Evolutionary conservation across 2,113 vertebrate species (phyloP).

Genomic region (Hiodon tergisus): DNA sequence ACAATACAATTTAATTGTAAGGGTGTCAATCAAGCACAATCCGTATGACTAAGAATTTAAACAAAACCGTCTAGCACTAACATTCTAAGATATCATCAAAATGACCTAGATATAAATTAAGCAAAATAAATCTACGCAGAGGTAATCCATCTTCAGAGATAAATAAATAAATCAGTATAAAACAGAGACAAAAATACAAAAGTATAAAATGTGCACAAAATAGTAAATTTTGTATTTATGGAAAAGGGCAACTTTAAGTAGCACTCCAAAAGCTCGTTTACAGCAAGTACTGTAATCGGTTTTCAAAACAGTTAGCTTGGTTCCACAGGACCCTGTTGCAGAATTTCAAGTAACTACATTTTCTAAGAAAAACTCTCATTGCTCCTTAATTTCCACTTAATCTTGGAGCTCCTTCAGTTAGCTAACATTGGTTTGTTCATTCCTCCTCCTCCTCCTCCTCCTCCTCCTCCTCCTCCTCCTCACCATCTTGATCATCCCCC

Average conservation of each 20-base stretch:
- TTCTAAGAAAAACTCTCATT: not conserved
- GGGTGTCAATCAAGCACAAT: slow-evolving; percentile 25
- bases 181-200: slow-evolving; percentile 53
- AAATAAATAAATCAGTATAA: slow-evolving; percentile 30
- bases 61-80: slow-evolving; percentile 12
- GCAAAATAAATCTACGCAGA: slow-evolving; percentile 27
- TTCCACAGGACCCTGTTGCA: not conserved
- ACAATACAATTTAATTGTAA: slow-evolving; percentile 24
- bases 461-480: slow-evolving; percentile 49
- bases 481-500: slow-evolving; percentile 61
- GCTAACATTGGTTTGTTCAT: slow-evolving; percentile 30
- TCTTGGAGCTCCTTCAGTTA: slow-evolving; percentile 29
- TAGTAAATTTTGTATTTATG: slow-evolving; percentile 28
- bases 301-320: not conserved
- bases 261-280: slow-evolving; percentile 40
- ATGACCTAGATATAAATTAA: slow-evolving; percentile 25
- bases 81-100: not conserved
- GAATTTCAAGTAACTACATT: not conserved
- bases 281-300: not conserved
- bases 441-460: slow-evolving; percentile 30
- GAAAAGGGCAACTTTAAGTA: slow-evolving; percentile 50
- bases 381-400: slow-evolving; percentile 26
- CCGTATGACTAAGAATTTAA: slow-evolving; percentile 20
- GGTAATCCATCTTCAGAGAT: slow-evolving; percentile 24
- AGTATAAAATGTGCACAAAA: slow-evolving; percentile 62